These are phyloP conservation scores for Parapsyche elsis DNA, from an alignment of 1,140 invertebrate species.

Conservation along the genomic window DNA sequence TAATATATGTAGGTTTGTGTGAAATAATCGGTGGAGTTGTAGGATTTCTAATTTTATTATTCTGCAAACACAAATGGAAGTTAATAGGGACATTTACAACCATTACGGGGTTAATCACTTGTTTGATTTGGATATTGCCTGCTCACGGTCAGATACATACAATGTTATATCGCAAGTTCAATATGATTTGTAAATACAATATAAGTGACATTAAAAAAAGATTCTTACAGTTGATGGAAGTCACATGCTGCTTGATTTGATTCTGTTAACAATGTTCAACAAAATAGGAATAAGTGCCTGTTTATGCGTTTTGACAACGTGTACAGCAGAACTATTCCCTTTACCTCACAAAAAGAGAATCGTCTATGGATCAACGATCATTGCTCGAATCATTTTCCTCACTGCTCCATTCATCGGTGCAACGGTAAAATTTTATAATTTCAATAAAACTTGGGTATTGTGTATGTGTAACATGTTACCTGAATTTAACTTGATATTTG, in stretches of 20 bases:
- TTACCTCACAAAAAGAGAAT: slow-evolving; percentile 52
- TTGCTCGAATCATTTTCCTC: slow-evolving; percentile 48
- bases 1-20: slow-evolving; percentile 59
- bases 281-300: slow-evolving; percentile 52
- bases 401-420: slow-evolving; percentile 53
- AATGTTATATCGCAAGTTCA: background rate
- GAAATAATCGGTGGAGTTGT: slow-evolving; percentile 63
- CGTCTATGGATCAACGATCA: slow-evolving; percentile 45
- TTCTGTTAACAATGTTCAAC: slow-evolving; percentile 51
- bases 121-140: slow-evolving; percentile 47
- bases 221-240: slow-evolving; percentile 52
- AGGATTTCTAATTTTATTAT: slow-evolving; percentile 58
- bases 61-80: slow-evolving; percentile 49
- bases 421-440: slow-evolving; percentile 41
- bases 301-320: slow-evolving; percentile 52
- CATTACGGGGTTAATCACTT: slow-evolving; percentile 48
- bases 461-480: background rate
- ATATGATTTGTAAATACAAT: background rate
- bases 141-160: slow-evolving; percentile 38
- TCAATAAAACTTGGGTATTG: background rate
- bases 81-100: slow-evolving; percentile 40
- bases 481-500: background rate
- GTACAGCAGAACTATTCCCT: slow-evolving; percentile 51
- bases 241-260: slow-evolving; percentile 48
- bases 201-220: background rate